Percentiles rank a stretch among this genome's conserved stretches.
These are phyloP conservation scores for Euspilapteryx auroguttella DNA, from an alignment of 2,888 invertebrate species.

Conservation along the genomic window DNA sequence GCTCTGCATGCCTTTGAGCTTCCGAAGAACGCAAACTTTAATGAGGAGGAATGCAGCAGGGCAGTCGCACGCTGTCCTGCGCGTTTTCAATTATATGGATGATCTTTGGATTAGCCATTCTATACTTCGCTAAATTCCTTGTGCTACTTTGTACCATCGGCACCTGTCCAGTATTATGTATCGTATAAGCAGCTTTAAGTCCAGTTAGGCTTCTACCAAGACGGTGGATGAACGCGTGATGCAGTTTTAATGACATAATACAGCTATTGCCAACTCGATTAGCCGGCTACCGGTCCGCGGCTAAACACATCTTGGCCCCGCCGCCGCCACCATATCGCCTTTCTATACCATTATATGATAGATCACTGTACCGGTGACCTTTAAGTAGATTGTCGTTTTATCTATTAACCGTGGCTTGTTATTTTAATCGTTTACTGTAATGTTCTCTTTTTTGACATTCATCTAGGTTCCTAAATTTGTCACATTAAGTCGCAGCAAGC, in stretches of 20 bases:
- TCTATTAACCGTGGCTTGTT: constrained; percentile 22
- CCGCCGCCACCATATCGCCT: too few relatives aligned
- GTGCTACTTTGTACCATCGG: too few relatives aligned
- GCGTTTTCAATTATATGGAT: too few relatives aligned
- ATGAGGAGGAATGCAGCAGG: constrained; percentile 32
- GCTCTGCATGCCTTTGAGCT: constrained; percentile 28
- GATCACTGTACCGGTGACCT: constrained; percentile 12
- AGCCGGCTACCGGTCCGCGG: constrained; percentile 27
- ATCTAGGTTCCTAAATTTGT: too few relatives aligned
- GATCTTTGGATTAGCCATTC: too few relatives aligned
- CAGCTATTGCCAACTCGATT: constrained; percentile 48
- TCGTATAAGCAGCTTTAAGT: constrained; percentile 30
- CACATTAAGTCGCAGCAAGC: constrained; percentile 13
- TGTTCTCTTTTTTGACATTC: too few relatives aligned
- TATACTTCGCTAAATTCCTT: too few relatives aligned
- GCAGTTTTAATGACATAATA: constrained; percentile 54
- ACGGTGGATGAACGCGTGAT: constrained; percentile 29
- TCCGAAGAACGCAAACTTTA: constrained; percentile 28
- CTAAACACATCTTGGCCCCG: background rate
- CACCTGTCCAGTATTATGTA: too few relatives aligned
- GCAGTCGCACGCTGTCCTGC: constrained; percentile 41
- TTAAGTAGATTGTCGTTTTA: constrained; percentile 16
- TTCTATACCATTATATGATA: constrained; percentile 29
- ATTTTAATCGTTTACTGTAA: too few relatives aligned
- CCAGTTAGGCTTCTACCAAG: constrained; percentile 24